Base-by-base conservation (phyloP, 2,797 vertebrate species). In the Sorex maritimensis region DNA sequence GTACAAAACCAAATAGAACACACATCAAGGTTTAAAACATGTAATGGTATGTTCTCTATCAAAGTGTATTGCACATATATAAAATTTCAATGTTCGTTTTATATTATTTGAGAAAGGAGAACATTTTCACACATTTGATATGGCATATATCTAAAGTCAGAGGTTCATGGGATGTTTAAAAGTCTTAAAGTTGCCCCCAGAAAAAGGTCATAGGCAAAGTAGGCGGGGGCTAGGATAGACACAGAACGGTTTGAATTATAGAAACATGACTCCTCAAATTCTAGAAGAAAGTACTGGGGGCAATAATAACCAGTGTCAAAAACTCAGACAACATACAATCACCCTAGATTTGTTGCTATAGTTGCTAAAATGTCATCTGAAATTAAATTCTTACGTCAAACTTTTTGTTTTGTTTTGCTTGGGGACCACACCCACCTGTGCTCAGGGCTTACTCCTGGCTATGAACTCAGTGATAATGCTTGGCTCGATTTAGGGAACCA, bases 281-380 rank as follows among this genome's bases (percentile, higher is more conserved):
- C 84, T 84, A 80, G 49, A 81, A 81, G 14, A 83, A 92, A 87
- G 72, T 9, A 75, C 28, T 79, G 21, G 14, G 0, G 30, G 19
- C 85, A 0, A 11, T 2, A 46, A 73, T 52, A 44, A 28, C 30
- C 41, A 44, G 4, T 55, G 63, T 34, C 74, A 5, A 93, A 79
- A 91, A 86, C 21, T 23, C 49, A 67, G 58, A 38, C 10, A 38
- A 49, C 19, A 46, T 34, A 12, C 72, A 77, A 63, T 1, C 23
- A 63, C 23, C 49, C 93, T 82, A 26, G 11, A 58, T 85, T 93
- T 79, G 49, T 3, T 44, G 67, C 77, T 72, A 49, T 9, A 12
- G 10, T 92, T 94, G 30, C 52, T 80, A 89, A 94, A 19, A 61
- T 61, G 87, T 63, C 92, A 88, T 4, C 55, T 19, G 41, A 38